Evolutionary conservation across 2,888 invertebrate genomes (phyloP), one percentile per base, ranked within the genome.

Genomic region (Pyrocoelia pectoralis): DNA sequence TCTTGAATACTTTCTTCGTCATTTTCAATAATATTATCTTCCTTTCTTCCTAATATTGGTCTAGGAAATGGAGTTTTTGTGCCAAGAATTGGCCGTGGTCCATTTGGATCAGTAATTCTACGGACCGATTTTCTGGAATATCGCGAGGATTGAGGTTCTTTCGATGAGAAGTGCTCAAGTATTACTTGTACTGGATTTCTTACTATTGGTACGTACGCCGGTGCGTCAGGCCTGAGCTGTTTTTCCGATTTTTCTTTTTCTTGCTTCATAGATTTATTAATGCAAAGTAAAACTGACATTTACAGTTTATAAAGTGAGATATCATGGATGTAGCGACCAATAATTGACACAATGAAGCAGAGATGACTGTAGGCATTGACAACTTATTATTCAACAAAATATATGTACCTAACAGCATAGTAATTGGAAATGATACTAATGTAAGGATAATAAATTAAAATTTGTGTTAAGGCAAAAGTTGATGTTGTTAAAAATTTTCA

Each of bases 211-310:
- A 76, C 68, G 60, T 73, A 76, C 5, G 67, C 67, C 10, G 74
- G 76, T 10, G 77, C 77, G 54, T 75, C 75, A 4, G 77, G 73
- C 51, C 77, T 69, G 10, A 76, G 68, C 64, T 73, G 72, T 52
- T 69, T 70, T 53, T 68, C 66, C 46, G 54, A 54, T 4, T 64
- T 54, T 13, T 56, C 60, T 33, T 55, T 64, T 68, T 69, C 68
- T 10, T 56, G 15, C 62, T 60, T 66, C 66, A 63, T 66, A 60
- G 54, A 57, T 48, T 49, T 29, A 4, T 13, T 13, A 28, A 24
- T 13, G 15, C 24, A 50, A 5, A 13, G 19, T 24, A n/a, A 29
- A 48, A 56, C 49, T 56, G 66, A 64, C 66, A 65, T 65, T 60
- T 57, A 38, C 17, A 28, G 54, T 59, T 57, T 18, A 53, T 13